phyloP scores from a whole-genome alignment of 2,888 invertebrate species.

The Andrena fulva region DNA sequence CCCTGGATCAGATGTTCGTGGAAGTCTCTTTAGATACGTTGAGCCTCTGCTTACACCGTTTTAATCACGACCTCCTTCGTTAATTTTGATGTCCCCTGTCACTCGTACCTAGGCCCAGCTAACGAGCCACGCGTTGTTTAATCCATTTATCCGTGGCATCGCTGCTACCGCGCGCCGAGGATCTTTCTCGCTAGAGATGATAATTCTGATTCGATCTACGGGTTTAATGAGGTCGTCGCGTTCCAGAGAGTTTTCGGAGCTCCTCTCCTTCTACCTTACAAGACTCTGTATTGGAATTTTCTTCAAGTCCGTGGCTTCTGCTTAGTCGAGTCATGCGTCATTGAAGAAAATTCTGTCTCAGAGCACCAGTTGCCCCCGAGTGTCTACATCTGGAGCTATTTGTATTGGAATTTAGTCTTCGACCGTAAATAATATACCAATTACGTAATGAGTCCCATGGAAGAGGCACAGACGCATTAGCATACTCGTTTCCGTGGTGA shows the following conservation, averaged over 20 bases:
- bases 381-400: background rate
- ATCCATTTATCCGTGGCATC: slow-evolving; percentile 27
- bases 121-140: slow-evolving; percentile 49
- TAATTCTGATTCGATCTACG: slow-evolving; percentile 54
- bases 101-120: slow-evolving; percentile 15
- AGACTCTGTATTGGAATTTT: background rate
- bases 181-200: slow-evolving; percentile 48
- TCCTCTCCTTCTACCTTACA: background rate
- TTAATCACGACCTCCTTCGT: slow-evolving; percentile 44
- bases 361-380: background rate
- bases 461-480: slow-evolving; percentile 26
- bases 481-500: slow-evolving; percentile 33
- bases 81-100: slow-evolving; percentile 24
- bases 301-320: too few species aligned
- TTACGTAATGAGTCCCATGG: slow-evolving; percentile 29
- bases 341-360: background rate
- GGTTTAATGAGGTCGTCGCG: slow-evolving; percentile 49
- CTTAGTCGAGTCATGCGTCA: background rate
- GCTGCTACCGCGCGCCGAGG: slow-evolving; percentile 23
- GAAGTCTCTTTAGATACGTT: background rate
- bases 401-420: background rate
- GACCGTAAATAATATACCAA: slow-evolving; percentile 8
- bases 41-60: slow-evolving; percentile 24
- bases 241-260: slow-evolving; percentile 33
- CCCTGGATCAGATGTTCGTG: background rate